Percentiles rank a stretch among this genome's conserved stretches.
phyloP scores from a whole-genome alignment of 2,113 vertebrate species.

The Lichenostomus cassidix region DNA sequence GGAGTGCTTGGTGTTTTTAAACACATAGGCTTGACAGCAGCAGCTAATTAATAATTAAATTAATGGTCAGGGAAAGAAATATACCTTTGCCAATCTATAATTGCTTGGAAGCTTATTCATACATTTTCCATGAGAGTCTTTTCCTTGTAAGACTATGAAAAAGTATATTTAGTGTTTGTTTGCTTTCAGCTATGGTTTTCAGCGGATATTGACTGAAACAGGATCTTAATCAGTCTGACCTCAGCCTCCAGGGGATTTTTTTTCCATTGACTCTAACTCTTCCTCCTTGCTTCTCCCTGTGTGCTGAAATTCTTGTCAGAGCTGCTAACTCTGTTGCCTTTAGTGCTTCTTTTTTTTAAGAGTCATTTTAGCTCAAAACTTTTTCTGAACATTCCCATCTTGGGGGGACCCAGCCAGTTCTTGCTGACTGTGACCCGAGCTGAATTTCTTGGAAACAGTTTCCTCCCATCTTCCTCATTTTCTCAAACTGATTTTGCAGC shows the following conservation, averaged over 20 bases:
- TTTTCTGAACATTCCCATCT: not conserved
- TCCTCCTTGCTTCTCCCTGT: not conserved
- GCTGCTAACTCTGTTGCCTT: not conserved
- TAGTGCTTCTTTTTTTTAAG: not conserved
- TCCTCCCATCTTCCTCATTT: not conserved
- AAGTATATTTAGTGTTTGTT: slow-evolving; percentile 43
- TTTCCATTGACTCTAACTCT: slow-evolving; percentile 31
- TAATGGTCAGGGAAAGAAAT: slow-evolving; percentile 20
- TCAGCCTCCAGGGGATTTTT: slow-evolving; percentile 4
- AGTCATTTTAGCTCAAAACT: not conserved
- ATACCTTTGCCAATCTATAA: slow-evolving; percentile 11
- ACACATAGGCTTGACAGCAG: not conserved
- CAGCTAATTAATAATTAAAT: slow-evolving; percentile 38
- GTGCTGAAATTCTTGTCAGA: slow-evolving; percentile 41
- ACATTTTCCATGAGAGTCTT: slow-evolving; percentile 41
- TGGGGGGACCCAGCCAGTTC: not conserved
- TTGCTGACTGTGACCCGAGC: not conserved
- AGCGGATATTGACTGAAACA: slow-evolving; percentile 29
- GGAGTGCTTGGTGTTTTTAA: not conserved
- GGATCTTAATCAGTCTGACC: slow-evolving; percentile 43
- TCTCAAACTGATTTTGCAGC: not conserved
- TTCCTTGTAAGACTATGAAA: slow-evolving; percentile 9
- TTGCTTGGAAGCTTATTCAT: slow-evolving; percentile 28
- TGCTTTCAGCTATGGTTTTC: slow-evolving; percentile 43
- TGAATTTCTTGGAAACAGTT: not conserved